Percentiles rank a stretch among this genome's conserved stretches.
phyloP scores from a whole-genome alignment of 2,797 vertebrate species.

The Petrocephalus sullivani region DNA sequence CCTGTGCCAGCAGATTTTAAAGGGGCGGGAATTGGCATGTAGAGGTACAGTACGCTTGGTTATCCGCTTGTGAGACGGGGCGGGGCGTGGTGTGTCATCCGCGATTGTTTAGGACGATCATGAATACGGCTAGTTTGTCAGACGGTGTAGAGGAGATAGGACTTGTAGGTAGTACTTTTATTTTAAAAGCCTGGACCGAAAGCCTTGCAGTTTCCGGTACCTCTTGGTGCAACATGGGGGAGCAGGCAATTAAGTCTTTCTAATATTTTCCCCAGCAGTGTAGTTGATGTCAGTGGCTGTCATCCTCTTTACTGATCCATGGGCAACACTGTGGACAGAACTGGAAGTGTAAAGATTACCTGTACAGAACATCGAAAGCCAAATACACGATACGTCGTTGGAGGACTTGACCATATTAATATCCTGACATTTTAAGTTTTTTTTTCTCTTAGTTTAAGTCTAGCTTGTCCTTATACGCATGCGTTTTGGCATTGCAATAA shows the following conservation, averaged over 20 bases:
- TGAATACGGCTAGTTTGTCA: background rate
- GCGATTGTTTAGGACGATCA: background rate
- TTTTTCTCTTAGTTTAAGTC: background rate
- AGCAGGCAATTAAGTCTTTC: background rate
- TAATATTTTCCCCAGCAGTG: background rate
- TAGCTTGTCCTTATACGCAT: background rate
- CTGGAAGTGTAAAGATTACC: too few species aligned
- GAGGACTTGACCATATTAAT: background rate
- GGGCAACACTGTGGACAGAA: background rate
- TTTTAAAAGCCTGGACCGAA: background rate
- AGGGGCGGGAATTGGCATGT: background rate
- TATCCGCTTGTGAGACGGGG: background rate
- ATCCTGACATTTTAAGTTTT: background rate
- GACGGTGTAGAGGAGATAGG: background rate
- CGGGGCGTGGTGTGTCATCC: background rate
- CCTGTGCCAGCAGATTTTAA: background rate
- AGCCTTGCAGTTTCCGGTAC: background rate
- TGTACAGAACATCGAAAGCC: background rate
- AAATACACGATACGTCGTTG: background rate
- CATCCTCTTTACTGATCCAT: background rate
- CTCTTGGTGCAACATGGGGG: background rate
- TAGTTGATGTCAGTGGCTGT: too few species aligned
- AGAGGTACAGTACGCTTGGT: background rate
- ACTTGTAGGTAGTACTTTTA: background rate
- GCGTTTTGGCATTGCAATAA: background rate